Conservation (phyloP, 2,888 invertebrate species). For the Willowsia nigromaculata region DNA sequence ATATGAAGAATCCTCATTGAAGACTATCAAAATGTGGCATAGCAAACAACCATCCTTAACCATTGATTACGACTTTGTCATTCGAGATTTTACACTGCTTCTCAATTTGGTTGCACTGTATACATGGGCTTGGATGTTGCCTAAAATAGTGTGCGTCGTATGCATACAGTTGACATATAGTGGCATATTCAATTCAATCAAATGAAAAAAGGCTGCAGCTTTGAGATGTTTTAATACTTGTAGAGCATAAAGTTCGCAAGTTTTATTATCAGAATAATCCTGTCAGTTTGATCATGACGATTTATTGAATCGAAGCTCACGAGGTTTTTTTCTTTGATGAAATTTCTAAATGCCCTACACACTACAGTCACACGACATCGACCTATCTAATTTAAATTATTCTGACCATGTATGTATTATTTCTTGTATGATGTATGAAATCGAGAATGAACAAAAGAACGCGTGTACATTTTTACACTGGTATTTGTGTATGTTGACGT, state of each 20-base stretch:
- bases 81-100: too few relatives aligned
- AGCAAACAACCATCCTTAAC: background rate
- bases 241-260: background rate
- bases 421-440: background rate
- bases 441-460: background rate
- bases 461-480: background rate
- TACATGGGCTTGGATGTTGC: too few relatives aligned
- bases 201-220: background rate
- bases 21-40: too few relatives aligned
- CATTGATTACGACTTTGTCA: too few relatives aligned
- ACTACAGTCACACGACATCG: too few relatives aligned
- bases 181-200: background rate
- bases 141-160: too few relatives aligned
- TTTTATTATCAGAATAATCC: background rate
- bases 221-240: too few relatives aligned
- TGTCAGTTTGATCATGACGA: background rate
- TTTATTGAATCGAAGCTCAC: background rate
- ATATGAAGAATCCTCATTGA: too few relatives aligned
- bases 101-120: too few relatives aligned
- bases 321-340: background rate
- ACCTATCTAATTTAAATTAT: background rate
- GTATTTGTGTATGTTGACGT: background rate
- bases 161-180: too few relatives aligned
- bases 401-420: background rate
- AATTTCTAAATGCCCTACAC: background rate